Evolutionary conservation across 2,888 invertebrate genomes (phyloP).

Genomic region (Drosophila paranaensis): DNA sequence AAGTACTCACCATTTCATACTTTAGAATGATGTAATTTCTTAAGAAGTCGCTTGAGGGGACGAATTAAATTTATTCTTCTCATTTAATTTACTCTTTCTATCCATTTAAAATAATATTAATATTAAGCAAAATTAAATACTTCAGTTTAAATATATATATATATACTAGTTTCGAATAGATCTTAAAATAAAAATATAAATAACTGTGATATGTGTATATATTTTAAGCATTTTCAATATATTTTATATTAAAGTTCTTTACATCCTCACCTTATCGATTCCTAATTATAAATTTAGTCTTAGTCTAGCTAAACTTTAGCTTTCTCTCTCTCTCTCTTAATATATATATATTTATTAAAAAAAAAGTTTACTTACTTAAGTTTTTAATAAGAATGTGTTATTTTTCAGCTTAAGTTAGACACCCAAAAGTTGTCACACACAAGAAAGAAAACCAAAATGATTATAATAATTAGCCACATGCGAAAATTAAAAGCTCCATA

Average conservation of each 20-base stretch:
- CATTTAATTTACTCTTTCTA: neutral
- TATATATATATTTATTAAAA: neutral
- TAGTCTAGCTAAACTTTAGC: too few species aligned
- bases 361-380: neutral
- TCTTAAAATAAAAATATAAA: too few species aligned
- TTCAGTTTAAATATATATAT: too few species aligned
- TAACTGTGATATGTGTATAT: too few species aligned
- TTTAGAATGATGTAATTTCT: neutral
- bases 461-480: constrained; percentile 65
- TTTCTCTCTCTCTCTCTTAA: too few species aligned
- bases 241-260: too few species aligned
- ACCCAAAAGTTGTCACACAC: neutral
- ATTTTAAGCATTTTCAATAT: too few species aligned
- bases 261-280: neutral
- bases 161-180: too few species aligned
- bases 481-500: constrained; percentile 54
- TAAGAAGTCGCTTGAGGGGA: neutral
- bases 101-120: neutral
- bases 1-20: neutral
- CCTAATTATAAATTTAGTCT: neutral
- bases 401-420: constrained; percentile 3
- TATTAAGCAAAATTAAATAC: too few species aligned
- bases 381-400: neutral
- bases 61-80: neutral
- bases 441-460: constrained; percentile 1